phyloP scores from a whole-genome alignment of 2,888 invertebrate species.

The Eupithecia subumbrata region DNA sequence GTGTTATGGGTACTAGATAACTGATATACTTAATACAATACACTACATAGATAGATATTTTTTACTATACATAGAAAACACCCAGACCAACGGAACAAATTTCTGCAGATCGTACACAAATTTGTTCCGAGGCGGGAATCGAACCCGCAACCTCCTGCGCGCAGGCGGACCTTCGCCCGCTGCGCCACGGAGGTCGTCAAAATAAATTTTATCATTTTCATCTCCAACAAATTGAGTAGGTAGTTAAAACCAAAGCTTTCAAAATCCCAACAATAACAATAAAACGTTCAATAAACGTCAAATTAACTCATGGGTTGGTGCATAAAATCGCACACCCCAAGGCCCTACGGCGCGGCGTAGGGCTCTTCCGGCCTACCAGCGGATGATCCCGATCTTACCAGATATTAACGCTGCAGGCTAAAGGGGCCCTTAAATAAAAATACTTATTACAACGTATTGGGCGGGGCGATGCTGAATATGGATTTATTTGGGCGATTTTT shows the following conservation, averaged over 20 bases:
- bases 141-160: too few species aligned
- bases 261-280: conserved; percentile 52
- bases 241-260: not conserved
- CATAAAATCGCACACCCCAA: conserved; percentile 65
- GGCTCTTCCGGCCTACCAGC: conserved; percentile 51
- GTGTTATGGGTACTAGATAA: too few species aligned
- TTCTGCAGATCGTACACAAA: too few species aligned
- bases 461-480: conserved; percentile 62
- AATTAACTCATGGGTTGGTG: conserved; percentile 61
- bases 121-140: too few species aligned
- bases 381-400: conserved; percentile 76
- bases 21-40: too few species aligned
- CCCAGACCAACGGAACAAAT: too few species aligned
- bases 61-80: too few species aligned
- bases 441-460: conserved; percentile 72
- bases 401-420: conserved; percentile 80
- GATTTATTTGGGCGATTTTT: not conserved
- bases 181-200: too few species aligned
- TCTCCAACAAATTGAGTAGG: not conserved
- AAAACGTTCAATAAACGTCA: conserved; percentile 71
- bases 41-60: too few species aligned
- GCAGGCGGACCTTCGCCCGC: too few species aligned
- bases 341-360: conserved; percentile 51
- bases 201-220: not conserved
- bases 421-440: conserved; percentile 75